A percentile compares a stretch with the other conserved stretches of the same genome.
Conservation (phyloP, 2,888 invertebrate genomes). For the Malacosoma neustria region DNA sequence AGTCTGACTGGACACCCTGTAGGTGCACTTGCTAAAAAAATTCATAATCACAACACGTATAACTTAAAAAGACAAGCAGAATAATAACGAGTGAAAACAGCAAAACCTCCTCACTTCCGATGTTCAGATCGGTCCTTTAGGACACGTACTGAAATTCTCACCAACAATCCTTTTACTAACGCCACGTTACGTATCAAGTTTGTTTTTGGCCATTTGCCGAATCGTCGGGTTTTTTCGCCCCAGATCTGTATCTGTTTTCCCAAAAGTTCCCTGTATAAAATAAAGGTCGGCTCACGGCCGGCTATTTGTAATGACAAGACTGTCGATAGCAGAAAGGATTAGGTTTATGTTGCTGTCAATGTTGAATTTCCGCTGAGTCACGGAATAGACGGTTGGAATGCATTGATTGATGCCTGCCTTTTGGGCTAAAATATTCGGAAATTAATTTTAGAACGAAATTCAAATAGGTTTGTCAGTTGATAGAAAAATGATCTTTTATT, state of each 20-base stretch:
- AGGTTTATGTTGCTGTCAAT: background rate
- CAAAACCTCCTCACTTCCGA: too few relatives aligned
- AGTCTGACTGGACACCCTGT: too few relatives aligned
- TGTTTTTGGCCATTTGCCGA: background rate
- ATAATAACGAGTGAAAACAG: too few relatives aligned
- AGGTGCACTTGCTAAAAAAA: too few relatives aligned
- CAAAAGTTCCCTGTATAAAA: conserved; percentile 4
- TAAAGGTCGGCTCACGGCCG: conserved; percentile 2
- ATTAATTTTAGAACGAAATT: too few relatives aligned
- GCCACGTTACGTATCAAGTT: background rate
- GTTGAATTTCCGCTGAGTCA: background rate
- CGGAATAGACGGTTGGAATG: background rate
- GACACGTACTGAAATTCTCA: conserved; percentile 2
- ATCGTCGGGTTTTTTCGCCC: conserved; percentile 2
- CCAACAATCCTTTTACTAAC: conserved; percentile 1
- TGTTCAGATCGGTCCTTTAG: too few relatives aligned
- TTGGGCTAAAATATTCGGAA: too few relatives aligned
- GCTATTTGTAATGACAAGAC: conserved; percentile 3
- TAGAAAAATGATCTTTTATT: too few relatives aligned
- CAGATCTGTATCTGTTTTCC: conserved; percentile 1
- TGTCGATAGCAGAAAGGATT: background rate
- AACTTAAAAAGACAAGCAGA: too few relatives aligned
- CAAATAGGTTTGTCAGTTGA: too few relatives aligned
- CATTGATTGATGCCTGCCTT: background rate
- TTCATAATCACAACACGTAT: too few relatives aligned